Evolutionary conservation across 1,140 invertebrate species (phyloP), one percentile per base, ranked within the genome.

Genomic region (Eupristina koningsbergeri): DNA sequence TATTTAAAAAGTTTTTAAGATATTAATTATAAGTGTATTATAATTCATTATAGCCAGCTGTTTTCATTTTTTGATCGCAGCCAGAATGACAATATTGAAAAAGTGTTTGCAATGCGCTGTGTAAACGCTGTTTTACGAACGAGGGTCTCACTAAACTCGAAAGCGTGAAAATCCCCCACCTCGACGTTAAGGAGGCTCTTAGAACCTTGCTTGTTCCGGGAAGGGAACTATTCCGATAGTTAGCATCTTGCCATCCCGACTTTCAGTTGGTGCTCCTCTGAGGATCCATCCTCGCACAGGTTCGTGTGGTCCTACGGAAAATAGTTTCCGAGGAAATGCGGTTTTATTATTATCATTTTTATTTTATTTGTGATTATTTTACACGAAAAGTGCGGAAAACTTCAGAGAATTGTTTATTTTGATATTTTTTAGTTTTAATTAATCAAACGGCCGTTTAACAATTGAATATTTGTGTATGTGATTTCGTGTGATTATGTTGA

Each of bases 161-260:
- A 84, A 84, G 78, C 47, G 22, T 58, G 47, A 31, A 47, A 50
- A 41, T 29, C 64, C 77, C 76, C 77, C 77, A 83, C 87, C 79
- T 89, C 89, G 88, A 90, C 5, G 89, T 87, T 89, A 86, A 88
- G 87, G 86, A 85, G 34, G 53, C 80, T 67, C 81, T 85, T 85
- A 86, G 87, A 86, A 84, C 84, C 84, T 89, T 89, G 90, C 86
- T 90, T 86, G 64, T 85, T 34, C 86, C 85, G 86, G 86, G 85
- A 41, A 2, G 7, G 7, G 19, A 19, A 7, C 36, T 87, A 82
- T 87, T 74, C 80, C 75, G 81, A 73, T 85, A 77, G 86, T 87
- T 71, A 84, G 87, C 87, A 88, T 82, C 84, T 63, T 61, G 58
- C 67, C 77, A 50, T 75, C 83, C 73, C 63, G 80, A 71, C 50